phyloP scores from a whole-genome alignment of 2,888 invertebrate species.

The Meliscaeva auricollis region DNA sequence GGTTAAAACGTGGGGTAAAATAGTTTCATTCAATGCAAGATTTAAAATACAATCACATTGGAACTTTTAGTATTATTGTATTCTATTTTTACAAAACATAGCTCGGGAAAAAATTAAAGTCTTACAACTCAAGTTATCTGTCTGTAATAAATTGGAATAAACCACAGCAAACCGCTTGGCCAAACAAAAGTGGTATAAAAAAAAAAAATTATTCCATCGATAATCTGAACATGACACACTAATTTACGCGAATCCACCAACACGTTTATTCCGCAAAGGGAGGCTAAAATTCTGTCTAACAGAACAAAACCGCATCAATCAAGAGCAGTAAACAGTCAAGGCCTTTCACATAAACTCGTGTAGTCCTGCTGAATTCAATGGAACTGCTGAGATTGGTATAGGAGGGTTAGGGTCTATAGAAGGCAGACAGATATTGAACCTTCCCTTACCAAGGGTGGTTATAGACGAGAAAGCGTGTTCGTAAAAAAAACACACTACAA shows the following conservation, averaged over 20 bases:
- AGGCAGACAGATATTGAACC: neutral
- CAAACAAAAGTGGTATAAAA: too few species aligned
- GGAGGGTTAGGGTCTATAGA: neutral
- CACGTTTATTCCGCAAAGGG: neutral
- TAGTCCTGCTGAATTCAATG: neutral
- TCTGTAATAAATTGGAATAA: too few species aligned
- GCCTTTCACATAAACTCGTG: neutral
- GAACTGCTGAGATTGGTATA: neutral
- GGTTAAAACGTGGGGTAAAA: too few species aligned
- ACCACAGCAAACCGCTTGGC: too few species aligned
- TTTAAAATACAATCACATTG: too few species aligned
- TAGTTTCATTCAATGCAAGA: too few species aligned
- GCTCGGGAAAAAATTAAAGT: too few species aligned
- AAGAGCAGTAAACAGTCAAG: neutral
- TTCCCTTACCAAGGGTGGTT: neutral
- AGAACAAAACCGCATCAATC: constrained; percentile 7
- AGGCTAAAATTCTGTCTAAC: constrained; percentile 1
- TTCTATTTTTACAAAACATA: too few species aligned
- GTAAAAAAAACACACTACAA: too few species aligned
- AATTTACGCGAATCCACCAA: neutral
- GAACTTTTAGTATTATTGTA: too few species aligned
- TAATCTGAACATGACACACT: constrained; percentile 11
- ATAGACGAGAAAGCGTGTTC: too few species aligned
- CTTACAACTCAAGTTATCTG: too few species aligned
- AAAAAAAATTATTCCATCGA: neutral